Conservation (phyloP, 2,113 vertebrate species). For the Otis tarda region DNA sequence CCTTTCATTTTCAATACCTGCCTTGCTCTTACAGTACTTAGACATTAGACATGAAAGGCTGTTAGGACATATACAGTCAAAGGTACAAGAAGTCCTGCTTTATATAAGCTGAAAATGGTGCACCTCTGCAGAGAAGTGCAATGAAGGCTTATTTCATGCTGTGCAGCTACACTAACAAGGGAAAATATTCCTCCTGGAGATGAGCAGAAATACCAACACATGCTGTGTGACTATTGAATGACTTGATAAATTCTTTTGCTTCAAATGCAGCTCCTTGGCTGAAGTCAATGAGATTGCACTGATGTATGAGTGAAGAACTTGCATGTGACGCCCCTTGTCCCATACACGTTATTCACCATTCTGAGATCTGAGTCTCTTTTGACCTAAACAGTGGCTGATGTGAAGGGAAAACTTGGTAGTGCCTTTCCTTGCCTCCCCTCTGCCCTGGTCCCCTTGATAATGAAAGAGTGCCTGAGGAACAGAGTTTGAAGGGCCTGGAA, state of each 20-base stretch:
- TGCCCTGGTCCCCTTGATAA: background rate
- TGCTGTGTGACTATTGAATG: background rate
- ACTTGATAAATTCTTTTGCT: background rate
- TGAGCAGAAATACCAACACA: background rate
- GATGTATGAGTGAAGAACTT: background rate
- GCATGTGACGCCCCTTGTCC: background rate
- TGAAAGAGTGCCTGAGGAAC: background rate
- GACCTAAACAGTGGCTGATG: background rate
- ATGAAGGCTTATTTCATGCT: background rate
- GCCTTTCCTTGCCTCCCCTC: background rate
- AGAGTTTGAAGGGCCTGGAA: background rate
- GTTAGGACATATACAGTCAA: background rate
- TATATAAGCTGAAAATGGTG: background rate
- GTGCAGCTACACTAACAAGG: background rate
- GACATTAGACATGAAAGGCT: background rate
- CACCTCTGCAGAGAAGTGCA: background rate
- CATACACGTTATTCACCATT: fast-evolving
- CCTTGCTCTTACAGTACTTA: background rate
- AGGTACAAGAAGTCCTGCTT: background rate
- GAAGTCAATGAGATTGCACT: background rate
- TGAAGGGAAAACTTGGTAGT: background rate
- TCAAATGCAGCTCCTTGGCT: background rate
- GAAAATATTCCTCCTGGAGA: background rate
- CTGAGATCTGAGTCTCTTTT: background rate
- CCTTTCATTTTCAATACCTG: background rate